These are phyloP conservation scores for Sycophaga agraensis DNA, from an alignment of 1,140 invertebrate genomes.

Conservation along the genomic window DNA sequence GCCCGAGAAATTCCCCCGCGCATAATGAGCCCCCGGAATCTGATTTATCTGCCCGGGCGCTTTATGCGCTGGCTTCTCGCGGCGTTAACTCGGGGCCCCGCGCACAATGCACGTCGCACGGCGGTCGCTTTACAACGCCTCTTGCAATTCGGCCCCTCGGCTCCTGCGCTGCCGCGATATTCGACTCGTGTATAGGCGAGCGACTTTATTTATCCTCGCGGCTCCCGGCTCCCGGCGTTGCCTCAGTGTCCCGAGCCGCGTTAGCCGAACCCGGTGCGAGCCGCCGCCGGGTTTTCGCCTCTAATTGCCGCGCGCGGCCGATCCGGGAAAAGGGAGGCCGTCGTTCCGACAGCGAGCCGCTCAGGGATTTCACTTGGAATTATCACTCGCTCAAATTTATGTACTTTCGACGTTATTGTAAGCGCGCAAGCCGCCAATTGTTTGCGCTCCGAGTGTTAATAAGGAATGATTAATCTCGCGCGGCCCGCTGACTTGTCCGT, in stretches of 20 bases:
- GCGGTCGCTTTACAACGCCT: conserved; percentile 5
- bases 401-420: no score
- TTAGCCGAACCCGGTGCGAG: no score
- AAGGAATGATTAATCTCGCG: no score
- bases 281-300: conserved; percentile 11
- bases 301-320: neutral
- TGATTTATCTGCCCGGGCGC: neutral
- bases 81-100: neutral
- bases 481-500: no score
- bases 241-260: no score
- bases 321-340: neutral
- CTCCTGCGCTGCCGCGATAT: neutral
- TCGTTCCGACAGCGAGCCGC: no score
- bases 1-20: neutral
- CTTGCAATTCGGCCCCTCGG: conserved; percentile 8
- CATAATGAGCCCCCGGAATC: neutral
- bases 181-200: neutral
- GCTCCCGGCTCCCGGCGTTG: no score
- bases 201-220: conserved; percentile 15
- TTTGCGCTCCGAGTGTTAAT: no score
- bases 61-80: neutral
- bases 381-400: no score
- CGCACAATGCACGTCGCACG: neutral
- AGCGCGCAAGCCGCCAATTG: no score
- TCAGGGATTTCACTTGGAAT: no score